Base-by-base conservation (phyloP, 2,797 vertebrate species). In the Myoxocephalus aenaeus region DNA sequence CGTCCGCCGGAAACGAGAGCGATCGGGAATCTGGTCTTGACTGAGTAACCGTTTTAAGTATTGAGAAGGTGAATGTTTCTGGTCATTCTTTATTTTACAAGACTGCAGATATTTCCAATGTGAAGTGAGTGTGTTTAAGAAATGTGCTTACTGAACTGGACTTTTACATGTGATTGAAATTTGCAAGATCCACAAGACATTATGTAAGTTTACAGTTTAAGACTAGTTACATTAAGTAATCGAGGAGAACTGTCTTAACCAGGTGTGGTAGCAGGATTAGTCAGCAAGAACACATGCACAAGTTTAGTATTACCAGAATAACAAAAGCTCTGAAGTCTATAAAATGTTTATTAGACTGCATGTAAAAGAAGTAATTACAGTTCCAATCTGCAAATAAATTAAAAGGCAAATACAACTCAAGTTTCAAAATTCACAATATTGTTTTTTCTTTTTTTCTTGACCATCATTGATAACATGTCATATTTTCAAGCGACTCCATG, bases 1-100 rank as follows among this genome's bases (percentile, higher is more conserved):
- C 17, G 95, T 97, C 25, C 96, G 95, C 40, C 94, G 94, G 75
- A 97, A 96, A 90, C 94, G 94, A 77, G 96, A 96, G 50, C 91
- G 90, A 25, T 95, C 93, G 0, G 94, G 91, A 70, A 68, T 91
- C 82, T 95, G 91, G 93, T 91, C 93, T 18, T 94, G 85, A 94
- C 51, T 18, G 51, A 12, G 2, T 7, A 4, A 61, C 15, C 1
- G 11, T 48, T 44, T 53, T 0, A 40, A 20, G n/a, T 42, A 20
- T 53, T 14, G 40, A 53, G 29, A 65, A 20, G 25, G 7, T 29
- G 25, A 50, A 64, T 18, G 11, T 66, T 27, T 70, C 29, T 48
- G 18, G 8, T 44, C 2, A 1, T 48, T 63, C 15, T 36, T 70
- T 27, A 27, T 56, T 42, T 81, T 0, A 15, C 51, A 42, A 54